Base-by-base conservation (phyloP, 2,888 invertebrate genomes). In the Athalia rosae region DNA sequence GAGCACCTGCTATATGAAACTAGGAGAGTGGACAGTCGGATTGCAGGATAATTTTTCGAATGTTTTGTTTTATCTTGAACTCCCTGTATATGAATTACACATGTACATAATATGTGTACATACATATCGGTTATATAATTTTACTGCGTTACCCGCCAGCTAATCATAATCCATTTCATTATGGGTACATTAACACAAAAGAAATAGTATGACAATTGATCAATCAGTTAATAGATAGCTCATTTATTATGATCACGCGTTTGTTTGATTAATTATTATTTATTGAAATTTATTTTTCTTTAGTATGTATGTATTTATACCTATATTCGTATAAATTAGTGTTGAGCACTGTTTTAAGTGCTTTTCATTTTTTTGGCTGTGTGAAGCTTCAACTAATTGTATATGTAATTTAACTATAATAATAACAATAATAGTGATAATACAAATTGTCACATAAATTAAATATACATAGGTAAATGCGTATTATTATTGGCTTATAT, bases 301-400 rank as follows among this genome's bases (percentile, higher is more conserved):
- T 83, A 85, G 90, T 90, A 90, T 90, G 90, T 89, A 88, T 89
- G 88, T 88, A 91, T 90, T 90, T 90, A 87, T 90, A 89, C 90
- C 90, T 28, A 28, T 28, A 28, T 28, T 28, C 0, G 28, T 28
- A 28, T 28, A 28, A 28, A 28, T 90, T 90, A 90, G 89, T 91
- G 91, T 90, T 91, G 91, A 91, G 93, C 93, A 93, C 93, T 93
- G 92, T 93, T 93, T 93, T 93, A 93, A 92, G 93, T 93, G 93
- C 92, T 92, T 92, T 91, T 92, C 86, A 87, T 90, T 92, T 92
- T 91, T 91, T 90, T 92, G 92, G 92, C 92, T 92, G 92, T 93
- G 92, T 92, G 92, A 92, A 91, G 91, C 92, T 92, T 92, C 83
- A 85, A 85, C 83, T 84, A 84, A 85, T 28, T 28, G 28, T 28